Base-by-base conservation (phyloP, 2,113 vertebrate genomes). In the Daphoenositta chrysoptera region DNA sequence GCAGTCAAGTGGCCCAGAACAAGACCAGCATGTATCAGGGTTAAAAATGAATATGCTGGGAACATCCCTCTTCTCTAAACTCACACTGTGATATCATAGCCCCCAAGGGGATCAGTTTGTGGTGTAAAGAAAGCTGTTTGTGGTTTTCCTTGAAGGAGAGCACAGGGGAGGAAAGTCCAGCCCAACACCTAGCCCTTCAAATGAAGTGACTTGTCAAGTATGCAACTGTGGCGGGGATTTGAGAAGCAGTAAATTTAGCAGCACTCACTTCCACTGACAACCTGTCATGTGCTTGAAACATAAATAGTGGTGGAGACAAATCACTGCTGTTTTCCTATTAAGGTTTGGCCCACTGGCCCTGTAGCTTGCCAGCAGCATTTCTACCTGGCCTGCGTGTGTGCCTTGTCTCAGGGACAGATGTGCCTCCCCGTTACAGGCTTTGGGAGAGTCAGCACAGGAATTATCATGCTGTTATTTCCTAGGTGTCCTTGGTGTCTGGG, bases 281-380 rank as follows among this genome's bases (percentile, higher is more conserved):
- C 95, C 97, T 98, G 98, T 97, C 98, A 96, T 88, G 94, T 78
- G 42, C 96, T 98, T 97, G 97, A 98, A 98, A 97, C 95, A 96
- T 97, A 98, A 98, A 98, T 98, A 97, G 96, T 92, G 76, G 93
- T 96, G 94, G 96, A 98, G 97, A 98, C 96, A 98, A 98, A 98
- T 98, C 75, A 77, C 96, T 97, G 97, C 97, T 98, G 97, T 98
- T 98, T 98, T 98, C 97, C 95, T 98, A 97, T 98, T 98, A 98
- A 98, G 96, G 94, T 97, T 97, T 97, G 97, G 97, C 97, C 98
- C 97, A 94, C 96, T 97, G 95, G 97, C 97, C 97, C 95, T 85
- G 20, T 69, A 82, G 93, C 90, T 97, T 97, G 87, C 94, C 92
- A 91, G 94, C 79, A 94, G 93, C 64, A 11, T 71, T 85, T 91